Base-by-base conservation (phyloP, 1,140 invertebrate genomes). In the Branchinecta lindahli region DNA sequence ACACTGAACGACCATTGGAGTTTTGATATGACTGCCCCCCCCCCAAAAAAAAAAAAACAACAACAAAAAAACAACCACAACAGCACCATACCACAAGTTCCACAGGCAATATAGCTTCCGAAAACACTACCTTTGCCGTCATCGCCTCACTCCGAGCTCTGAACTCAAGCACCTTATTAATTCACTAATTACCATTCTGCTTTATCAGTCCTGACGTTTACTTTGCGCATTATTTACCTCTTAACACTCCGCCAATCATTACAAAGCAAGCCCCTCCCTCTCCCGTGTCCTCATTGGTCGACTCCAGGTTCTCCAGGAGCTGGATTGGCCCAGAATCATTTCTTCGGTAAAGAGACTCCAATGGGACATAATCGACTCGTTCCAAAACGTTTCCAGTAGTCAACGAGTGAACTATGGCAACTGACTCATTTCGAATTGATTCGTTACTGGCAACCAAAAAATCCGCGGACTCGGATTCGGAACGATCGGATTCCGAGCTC, bases 201-300 rank as follows among this genome's bases (percentile, higher is more conserved):
- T 61, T 61, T 15, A 20, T 61, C 52, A 61, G 52, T 15, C 12
- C 18, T 20, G 12, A 61, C 12, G 18, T 61, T 15, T 61, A 61
- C 52, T 61, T 61, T 61, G 52, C 52, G 52, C 52, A 61, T 61
- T 61, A 61, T 61, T 61, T 61, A 61, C 52, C 18, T 61, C 18
- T 61, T 61, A 12, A 61, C 12, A 61, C 12, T 33, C 33, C 33
- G 18, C 52, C 52, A 61, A 61, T 61, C 52, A 61, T 61, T 20
- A 61, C 52, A 20, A 12, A 15, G 12, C 18, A 15, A 15, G 52
- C 6, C 18, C 52, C 52, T 12, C 52, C 52, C 52, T 61, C 12
- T 12, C 18, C 12, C 18, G 18, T 15, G 4, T 61, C 52, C 52
- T 33, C 33, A 33, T 33, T 33, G 33, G 33, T 33, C 33, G 33